Base-by-base conservation (phyloP, 2,888 invertebrate species). In the Melanostoma mellinum region DNA sequence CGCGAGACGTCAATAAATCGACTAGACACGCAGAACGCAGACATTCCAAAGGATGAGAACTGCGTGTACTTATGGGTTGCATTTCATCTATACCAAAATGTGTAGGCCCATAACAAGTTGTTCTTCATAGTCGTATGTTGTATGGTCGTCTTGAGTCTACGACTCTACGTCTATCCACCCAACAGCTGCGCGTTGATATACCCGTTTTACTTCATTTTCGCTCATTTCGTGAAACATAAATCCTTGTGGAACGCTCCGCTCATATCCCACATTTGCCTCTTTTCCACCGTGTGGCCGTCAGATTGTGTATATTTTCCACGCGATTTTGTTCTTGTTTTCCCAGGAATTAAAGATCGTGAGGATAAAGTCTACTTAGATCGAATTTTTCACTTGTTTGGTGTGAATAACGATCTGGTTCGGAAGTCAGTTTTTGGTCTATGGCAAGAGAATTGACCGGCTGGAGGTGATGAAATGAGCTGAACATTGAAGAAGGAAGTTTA, bases 391-490 rank as follows among this genome's bases (percentile, higher is more conserved):
- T 42, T 69, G 82, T 10, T 20, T 60, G 69, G 78, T 60, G 73
- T 74, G 74, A 84, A 84, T 78, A 74, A 82, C 69, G 82, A 82
- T 82, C 78, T 78, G 46, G 65, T 78, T 84, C 65, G 67, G 82
- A 69, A 84, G 74, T 78, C 65, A 65, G 20, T 20, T 20, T n/a
- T 30, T 61, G 33, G 3, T 32, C 20, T 8, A 33, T n/a, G 5
- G 55, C n/a, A 61, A 63, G 53, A 42, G 8, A 33, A 36, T 10
- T 48, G 36, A 42, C 55, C 3, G 10, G 33, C 44, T 35, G 10
- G 42, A 68, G 52, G 60, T 67, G 71, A 71, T 72, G 75, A 20
- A 20, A 20, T 20, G 20, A 20, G 20, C 20, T 20, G 20, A 20
- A 20, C 20, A 20, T 20, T 20, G 20, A 20, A 20, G 20, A 20